Evolutionary conservation across 2,888 invertebrate genomes (phyloP).

Genomic region (Volucella bombylans): DNA sequence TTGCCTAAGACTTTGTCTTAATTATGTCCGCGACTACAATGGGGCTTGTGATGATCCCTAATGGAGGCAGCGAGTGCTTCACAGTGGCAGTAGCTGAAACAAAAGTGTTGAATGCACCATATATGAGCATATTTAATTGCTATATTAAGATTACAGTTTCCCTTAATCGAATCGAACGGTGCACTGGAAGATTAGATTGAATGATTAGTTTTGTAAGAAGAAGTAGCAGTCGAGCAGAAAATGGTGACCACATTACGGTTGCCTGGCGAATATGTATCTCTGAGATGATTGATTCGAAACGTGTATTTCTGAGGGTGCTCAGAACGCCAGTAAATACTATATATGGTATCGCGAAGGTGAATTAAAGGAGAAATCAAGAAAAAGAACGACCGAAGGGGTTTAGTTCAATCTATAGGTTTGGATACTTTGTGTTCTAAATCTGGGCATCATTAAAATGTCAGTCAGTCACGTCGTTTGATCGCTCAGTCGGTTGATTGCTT

Average conservation of each 20-base stretch:
- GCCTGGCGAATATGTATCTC: neutral
- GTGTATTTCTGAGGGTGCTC: constrained; percentile 17
- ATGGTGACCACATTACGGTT: constrained; percentile 51
- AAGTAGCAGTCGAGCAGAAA: neutral
- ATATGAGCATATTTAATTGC: constrained; percentile 68
- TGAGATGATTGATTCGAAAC: constrained; percentile 53
- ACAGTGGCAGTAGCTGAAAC: neutral
- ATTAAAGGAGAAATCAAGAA: constrained; percentile 26
- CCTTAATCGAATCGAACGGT: constrained; percentile 70
- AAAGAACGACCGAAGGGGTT: constrained; percentile 34
- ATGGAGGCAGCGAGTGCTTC: constrained; percentile 42
- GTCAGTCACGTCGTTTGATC: constrained; percentile 55
- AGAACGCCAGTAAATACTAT: neutral
- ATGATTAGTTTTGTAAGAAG: constrained; percentile 59
- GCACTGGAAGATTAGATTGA: constrained; percentile 50
- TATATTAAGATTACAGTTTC: constrained; percentile 67
- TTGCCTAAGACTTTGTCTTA: constrained; percentile 72
- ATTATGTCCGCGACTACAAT: constrained; percentile 68
- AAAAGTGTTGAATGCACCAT: constrained; percentile 49
- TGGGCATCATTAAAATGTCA: constrained; percentile 66
- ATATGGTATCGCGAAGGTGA: constrained; percentile 17
- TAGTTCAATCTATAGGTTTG: neutral
- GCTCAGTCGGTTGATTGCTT: constrained; percentile 39
- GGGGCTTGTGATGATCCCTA: constrained; percentile 61
- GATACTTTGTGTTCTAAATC: constrained; percentile 11